phyloP scores from a whole-genome alignment of 2,113 vertebrate species.

The Acanthisitta chloris region DNA sequence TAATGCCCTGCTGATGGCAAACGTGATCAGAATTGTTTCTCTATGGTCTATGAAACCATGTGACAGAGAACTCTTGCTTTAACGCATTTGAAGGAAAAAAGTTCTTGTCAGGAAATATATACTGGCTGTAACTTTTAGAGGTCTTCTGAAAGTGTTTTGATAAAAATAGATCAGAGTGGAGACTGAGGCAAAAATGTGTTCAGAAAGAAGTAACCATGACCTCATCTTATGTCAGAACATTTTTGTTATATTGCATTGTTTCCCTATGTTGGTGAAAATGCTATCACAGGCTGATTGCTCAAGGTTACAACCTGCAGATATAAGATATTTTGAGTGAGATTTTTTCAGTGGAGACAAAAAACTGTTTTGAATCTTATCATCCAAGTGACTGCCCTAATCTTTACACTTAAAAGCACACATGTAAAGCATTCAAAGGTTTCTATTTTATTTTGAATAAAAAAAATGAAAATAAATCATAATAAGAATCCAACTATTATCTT shows the following conservation, averaged over 20 bases:
- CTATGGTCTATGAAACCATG: background rate
- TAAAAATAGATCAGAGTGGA: constrained; percentile 12
- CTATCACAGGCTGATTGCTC: background rate
- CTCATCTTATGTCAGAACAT: background rate
- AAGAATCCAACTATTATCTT: background rate
- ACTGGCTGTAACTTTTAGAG: background rate
- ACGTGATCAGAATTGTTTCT: background rate
- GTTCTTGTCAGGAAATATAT: background rate
- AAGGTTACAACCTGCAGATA: background rate
- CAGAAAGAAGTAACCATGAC: background rate
- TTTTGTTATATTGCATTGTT: background rate
- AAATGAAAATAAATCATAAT: background rate
- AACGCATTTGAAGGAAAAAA: background rate
- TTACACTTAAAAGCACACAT: background rate
- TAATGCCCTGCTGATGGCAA: background rate
- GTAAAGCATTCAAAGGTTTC: background rate
- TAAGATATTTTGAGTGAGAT: background rate
- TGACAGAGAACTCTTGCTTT: background rate
- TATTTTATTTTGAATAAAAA: background rate
- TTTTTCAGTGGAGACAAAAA: background rate
- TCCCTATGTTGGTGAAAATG: background rate
- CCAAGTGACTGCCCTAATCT: background rate
- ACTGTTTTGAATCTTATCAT: background rate
- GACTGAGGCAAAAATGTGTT: background rate
- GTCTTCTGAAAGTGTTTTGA: constrained; percentile 6